Percentiles rank a stretch among this genome's conserved stretches.
Conservation (phyloP, 2,888 invertebrate genomes). For the Cantharis nigra region DNA sequence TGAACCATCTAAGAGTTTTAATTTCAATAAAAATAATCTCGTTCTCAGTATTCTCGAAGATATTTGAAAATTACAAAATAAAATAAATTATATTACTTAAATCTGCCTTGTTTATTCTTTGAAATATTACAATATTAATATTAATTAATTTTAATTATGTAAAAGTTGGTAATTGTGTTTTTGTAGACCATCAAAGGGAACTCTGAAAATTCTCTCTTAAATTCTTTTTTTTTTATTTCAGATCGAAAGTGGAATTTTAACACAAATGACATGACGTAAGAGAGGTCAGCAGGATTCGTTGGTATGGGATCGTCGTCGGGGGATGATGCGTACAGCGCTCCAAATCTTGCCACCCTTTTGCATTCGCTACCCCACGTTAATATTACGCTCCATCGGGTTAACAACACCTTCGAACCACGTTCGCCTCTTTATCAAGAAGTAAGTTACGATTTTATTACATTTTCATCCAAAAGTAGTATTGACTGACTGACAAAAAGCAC, state of each 20-base stretch:
- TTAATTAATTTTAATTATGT: neutral
- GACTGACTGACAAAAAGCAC: neutral
- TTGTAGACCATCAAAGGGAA: neutral
- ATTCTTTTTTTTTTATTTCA: constrained; percentile 4
- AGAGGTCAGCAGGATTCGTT: constrained; percentile 24
- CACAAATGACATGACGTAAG: constrained; percentile 36
- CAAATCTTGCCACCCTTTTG: constrained; percentile 83
- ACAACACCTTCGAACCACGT: constrained; percentile 88
- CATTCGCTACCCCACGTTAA: constrained; percentile 92
- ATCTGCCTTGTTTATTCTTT: neutral
- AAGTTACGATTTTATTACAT: constrained; percentile 42
- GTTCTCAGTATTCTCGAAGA: neutral
- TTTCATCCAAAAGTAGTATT: neutral
- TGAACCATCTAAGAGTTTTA: neutral
- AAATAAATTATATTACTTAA: neutral
- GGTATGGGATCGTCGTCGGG: constrained; percentile 57
- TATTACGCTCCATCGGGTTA: constrained; percentile 86
- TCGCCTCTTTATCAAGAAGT: constrained; percentile 92
- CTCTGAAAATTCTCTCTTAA: neutral
- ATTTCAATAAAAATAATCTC: neutral
- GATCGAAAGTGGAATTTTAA: constrained; percentile 19
- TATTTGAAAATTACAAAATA: neutral
- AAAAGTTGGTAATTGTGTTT: neutral
- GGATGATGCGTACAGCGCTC: constrained; percentile 80
- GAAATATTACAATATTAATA: neutral